phyloP scores from a whole-genome alignment of 2,888 invertebrate genomes.

The Timema cristinae region DNA sequence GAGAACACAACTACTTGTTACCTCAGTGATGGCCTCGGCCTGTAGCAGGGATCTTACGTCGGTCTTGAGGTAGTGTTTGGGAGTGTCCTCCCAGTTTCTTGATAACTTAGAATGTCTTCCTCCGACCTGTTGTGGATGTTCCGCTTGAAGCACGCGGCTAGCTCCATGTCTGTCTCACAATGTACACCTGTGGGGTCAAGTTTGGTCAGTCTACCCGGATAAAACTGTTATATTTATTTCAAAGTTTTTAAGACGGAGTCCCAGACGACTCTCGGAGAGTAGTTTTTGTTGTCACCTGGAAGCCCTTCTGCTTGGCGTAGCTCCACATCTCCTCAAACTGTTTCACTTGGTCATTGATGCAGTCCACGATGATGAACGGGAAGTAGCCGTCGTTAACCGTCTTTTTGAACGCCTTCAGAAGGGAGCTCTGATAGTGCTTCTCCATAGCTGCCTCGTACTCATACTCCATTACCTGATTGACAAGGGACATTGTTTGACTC shows the following conservation, averaged over 20 bases:
- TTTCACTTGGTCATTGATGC: conserved; percentile 76
- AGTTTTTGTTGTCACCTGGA: conserved; percentile 62
- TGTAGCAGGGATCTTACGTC: conserved; percentile 82
- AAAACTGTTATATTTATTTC: no score
- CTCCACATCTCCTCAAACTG: conserved; percentile 87
- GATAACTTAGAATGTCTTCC: conserved; percentile 71
- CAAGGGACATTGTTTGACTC: no score
- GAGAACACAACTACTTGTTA: no score
- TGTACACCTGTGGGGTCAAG: conserved; percentile 65
- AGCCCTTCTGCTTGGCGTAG: conserved; percentile 76
- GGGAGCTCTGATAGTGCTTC: conserved; percentile 70
- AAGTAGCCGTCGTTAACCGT: conserved; percentile 87
- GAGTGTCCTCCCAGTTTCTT: conserved; percentile 73
- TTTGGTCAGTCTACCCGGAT: no score
- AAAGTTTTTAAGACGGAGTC: no score
- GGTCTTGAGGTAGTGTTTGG: conserved; percentile 72
- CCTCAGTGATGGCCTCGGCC: conserved; percentile 75
- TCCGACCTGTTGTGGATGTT: conserved; percentile 80
- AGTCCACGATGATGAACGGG: conserved; percentile 89
- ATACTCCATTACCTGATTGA: conserved; percentile 67
- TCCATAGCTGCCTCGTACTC: conserved; percentile 86
- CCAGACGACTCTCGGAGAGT: no score
- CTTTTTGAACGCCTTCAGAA: conserved; percentile 87
- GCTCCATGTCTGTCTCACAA: conserved; percentile 84
- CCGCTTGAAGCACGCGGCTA: conserved; percentile 70